These are phyloP conservation scores for Agriotes lineatus DNA, from an alignment of 2,888 invertebrate genomes.

Conservation along the genomic window DNA sequence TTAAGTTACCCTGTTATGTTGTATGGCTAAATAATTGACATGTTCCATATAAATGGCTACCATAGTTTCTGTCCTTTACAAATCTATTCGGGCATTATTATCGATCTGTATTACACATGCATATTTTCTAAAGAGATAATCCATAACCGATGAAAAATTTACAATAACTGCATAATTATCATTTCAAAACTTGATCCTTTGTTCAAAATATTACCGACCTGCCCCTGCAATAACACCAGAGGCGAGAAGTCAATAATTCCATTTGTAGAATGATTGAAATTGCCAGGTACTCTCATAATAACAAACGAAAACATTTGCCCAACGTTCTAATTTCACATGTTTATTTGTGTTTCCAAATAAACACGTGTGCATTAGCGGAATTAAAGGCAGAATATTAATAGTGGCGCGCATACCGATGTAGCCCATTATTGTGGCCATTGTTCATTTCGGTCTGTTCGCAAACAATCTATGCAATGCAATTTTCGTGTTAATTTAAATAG, in stretches of 20 bases:
- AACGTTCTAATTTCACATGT: constrained; percentile 12
- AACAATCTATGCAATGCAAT: constrained; percentile 40
- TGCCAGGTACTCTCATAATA: constrained; percentile 3
- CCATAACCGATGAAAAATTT: too few species aligned
- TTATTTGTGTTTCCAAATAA: constrained; percentile 20
- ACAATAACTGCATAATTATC: too few species aligned
- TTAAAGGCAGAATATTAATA: constrained; percentile 35
- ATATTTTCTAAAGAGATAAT: too few species aligned
- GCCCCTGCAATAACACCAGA: too few species aligned
- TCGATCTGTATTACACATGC: not conserved
- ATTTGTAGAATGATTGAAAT: not conserved
- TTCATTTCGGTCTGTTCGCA: constrained; percentile 35
- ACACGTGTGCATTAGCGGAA: constrained; percentile 24
- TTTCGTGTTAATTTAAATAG: constrained; percentile 45
- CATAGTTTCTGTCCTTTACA: too few species aligned
- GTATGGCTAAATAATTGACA: too few species aligned
- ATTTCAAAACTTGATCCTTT: too few species aligned
- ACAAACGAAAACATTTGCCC: constrained; percentile 6
- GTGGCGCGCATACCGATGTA: constrained; percentile 26
- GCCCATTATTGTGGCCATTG: constrained; percentile 29
- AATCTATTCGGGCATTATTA: too few species aligned
- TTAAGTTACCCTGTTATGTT: too few species aligned
- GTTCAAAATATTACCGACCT: too few species aligned
- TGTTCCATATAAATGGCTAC: too few species aligned
- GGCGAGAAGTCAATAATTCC: not conserved